A percentile compares a stretch with the other conserved stretches of the same genome.
phyloP scores from a whole-genome alignment of 2,888 invertebrate genomes.

The Leptothorax acervorum region DNA sequence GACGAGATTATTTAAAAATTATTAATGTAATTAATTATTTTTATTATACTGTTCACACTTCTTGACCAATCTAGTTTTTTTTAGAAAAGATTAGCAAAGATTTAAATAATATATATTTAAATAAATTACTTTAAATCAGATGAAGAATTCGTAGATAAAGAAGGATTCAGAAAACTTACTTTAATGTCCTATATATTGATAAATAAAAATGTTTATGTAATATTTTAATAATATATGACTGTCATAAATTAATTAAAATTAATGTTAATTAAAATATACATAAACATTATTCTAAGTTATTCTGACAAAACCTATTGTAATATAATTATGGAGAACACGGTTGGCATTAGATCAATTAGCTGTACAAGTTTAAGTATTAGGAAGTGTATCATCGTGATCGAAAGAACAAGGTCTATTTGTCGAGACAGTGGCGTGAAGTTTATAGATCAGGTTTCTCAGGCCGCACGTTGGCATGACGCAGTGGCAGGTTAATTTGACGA shows the following conservation, averaged over 20 bases:
- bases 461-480: conserved; percentile 49
- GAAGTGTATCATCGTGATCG: conserved; percentile 17
- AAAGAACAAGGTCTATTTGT: conserved; percentile 45
- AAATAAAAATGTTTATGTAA: not conserved
- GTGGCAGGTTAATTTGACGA: conserved; percentile 67
- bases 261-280: not conserved
- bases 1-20: not conserved
- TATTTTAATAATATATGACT: not conserved
- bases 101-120: not conserved
- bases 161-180: not conserved
- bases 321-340: not conserved
- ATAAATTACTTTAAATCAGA: not conserved
- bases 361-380: conserved; percentile 5
- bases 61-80: not conserved
- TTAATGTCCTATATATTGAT: not conserved
- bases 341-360: not conserved
- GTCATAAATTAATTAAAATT: not conserved
- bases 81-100: not conserved
- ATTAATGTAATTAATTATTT: not conserved
- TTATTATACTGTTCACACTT: no score
- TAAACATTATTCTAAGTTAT: not conserved
- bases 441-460: conserved; percentile 57
- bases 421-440: conserved; percentile 41
- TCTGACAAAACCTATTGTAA: not conserved
- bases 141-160: not conserved